Evolutionary conservation across 2,113 vertebrate species (phyloP).

Genomic region (Genyomyrus donnyi): DNA sequence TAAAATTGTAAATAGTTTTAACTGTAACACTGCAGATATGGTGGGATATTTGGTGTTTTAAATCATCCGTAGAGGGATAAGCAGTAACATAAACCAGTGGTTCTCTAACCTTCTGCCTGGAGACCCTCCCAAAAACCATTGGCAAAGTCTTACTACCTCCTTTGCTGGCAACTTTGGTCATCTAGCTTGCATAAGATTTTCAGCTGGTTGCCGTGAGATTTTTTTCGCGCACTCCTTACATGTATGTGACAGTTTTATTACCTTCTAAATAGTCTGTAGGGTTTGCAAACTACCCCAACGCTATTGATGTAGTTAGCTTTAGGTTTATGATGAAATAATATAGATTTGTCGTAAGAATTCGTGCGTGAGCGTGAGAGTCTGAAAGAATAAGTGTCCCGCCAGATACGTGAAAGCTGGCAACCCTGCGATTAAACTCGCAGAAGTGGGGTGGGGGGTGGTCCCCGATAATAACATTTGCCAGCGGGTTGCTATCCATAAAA

Average conservation of each 20-base stretch:
- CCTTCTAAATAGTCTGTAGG: too few relatives aligned
- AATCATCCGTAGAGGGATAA: not conserved
- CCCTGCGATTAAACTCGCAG: not conserved
- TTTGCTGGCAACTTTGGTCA: not conserved
- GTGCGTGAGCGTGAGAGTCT: too few relatives aligned
- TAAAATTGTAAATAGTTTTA: not conserved
- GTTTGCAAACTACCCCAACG: too few relatives aligned
- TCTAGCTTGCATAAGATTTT: too few relatives aligned
- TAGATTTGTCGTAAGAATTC: too few relatives aligned
- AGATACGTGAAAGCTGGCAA: too few relatives aligned
- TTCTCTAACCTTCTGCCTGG: not conserved
- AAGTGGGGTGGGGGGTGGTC: not conserved
- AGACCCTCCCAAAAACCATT: not conserved
- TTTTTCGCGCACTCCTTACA: too few relatives aligned
- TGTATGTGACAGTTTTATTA: too few relatives aligned
- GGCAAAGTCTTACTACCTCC: not conserved
- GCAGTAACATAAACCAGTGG: not conserved
- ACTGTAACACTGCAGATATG: not conserved
- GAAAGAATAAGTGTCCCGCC: too few relatives aligned
- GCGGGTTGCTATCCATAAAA: not conserved
- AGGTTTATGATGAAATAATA: too few relatives aligned
- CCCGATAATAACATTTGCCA: not conserved
- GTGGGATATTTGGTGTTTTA: not conserved
- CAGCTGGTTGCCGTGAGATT: too few relatives aligned
- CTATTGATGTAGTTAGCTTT: too few relatives aligned